Percentiles rank a stretch among this genome's conserved stretches.
These are phyloP conservation scores for Acrocyrtus sp. DNA, from an alignment of 2,888 invertebrate species.

Conservation along the genomic window DNA sequence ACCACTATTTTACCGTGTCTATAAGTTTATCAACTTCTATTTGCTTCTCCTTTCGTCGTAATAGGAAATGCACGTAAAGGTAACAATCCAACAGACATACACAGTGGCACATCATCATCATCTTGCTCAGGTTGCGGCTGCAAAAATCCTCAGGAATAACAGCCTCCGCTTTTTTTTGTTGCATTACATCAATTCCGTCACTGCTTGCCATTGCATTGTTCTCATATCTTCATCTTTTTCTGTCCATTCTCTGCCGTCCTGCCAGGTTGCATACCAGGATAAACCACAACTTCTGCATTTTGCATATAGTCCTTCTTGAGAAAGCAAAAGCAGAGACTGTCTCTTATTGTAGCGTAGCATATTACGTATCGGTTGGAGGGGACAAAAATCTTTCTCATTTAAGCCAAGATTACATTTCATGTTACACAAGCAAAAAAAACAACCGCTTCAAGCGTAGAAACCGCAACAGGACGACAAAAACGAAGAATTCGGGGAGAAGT, in stretches of 20 bases:
- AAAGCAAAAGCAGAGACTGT: background rate
- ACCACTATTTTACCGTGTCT: background rate
- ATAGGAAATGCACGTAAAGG: too few relatives aligned
- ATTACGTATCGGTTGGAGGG: background rate
- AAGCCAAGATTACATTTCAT: constrained; percentile 1
- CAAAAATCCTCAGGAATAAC: too few relatives aligned
- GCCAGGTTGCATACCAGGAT: background rate
- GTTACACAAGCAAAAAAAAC: background rate
- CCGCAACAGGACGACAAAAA: background rate
- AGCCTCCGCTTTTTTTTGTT: too few relatives aligned
- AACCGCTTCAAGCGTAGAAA: constrained; percentile 2
- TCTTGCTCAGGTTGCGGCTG: too few relatives aligned
- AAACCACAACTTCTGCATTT: background rate
- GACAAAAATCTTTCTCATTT: constrained; percentile 2
- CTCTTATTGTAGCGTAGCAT: background rate
- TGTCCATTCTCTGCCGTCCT: background rate
- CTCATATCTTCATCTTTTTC: background rate
- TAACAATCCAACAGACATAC: too few relatives aligned
- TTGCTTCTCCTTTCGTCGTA: too few relatives aligned
- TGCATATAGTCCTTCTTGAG: background rate
- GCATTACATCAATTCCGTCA: too few relatives aligned
- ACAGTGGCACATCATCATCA: too few relatives aligned
- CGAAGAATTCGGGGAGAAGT: background rate
- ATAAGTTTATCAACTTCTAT: too few relatives aligned
- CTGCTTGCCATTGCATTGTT: too few relatives aligned